These are phyloP conservation scores for Lasiurus borealis DNA, from an alignment of 2,113 vertebrate species.

Conservation along the genomic window DNA sequence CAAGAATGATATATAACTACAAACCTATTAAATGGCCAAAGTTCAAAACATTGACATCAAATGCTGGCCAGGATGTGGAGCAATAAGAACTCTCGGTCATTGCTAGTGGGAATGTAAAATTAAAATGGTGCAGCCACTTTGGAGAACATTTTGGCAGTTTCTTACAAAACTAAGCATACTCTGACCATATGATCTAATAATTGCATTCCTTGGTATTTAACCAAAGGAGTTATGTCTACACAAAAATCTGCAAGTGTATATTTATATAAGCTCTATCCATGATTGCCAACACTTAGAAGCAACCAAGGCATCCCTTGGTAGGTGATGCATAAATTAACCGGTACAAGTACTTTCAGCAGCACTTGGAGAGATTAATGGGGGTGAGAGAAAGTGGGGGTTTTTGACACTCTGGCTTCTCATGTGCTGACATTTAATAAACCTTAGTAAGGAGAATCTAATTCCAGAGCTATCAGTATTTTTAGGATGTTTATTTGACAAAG, in stretches of 20 bases:
- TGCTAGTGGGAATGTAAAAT: neutral
- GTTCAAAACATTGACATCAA: no score
- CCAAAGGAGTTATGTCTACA: neutral
- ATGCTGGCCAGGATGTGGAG: neutral
- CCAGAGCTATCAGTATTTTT: neutral
- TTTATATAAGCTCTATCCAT: neutral
- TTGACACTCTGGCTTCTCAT: neutral
- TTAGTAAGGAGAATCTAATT: neutral
- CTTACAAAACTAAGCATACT: neutral
- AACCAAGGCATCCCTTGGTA: no score
- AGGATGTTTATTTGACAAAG: neutral
- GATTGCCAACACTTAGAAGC: neutral
- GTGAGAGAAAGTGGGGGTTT: rapidly evolving
- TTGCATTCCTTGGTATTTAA: neutral
- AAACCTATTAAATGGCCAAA: neutral
- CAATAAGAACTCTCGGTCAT: rapidly evolving
- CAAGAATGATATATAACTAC: no score
- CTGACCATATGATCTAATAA: no score
- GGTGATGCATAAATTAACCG: neutral
- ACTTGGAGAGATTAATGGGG: no score
- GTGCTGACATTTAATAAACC: neutral
- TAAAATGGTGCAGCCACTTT: no score
- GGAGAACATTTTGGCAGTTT: no score
- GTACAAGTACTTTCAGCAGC: neutral
- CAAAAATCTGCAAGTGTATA: neutral